These are phyloP conservation scores for Doryteuthis pealeii DNA, from an alignment of 1,140 invertebrate genomes.

Conservation along the genomic window DNA sequence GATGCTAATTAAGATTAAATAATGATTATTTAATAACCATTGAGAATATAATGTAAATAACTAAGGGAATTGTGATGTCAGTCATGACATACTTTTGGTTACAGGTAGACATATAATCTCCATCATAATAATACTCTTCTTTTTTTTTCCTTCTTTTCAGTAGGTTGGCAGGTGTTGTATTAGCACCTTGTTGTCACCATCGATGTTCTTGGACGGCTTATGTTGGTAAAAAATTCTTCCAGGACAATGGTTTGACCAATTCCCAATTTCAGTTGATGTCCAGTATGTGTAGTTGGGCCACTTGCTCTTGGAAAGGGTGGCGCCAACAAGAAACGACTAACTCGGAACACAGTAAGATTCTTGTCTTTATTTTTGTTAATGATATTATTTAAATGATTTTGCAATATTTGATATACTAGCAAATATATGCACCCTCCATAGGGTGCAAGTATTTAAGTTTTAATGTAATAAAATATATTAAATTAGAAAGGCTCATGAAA, in stretches of 20 bases:
- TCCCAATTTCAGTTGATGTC: conserved; percentile 76
- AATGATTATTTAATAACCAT: too few species aligned
- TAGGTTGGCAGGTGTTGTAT: conserved; percentile 65
- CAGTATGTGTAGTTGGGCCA: conserved; percentile 81
- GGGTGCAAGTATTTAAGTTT: too few species aligned
- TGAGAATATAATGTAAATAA: too few species aligned
- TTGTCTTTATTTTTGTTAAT: background rate
- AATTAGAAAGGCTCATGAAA: too few species aligned
- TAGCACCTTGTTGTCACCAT: conserved; percentile 89
- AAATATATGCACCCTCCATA: too few species aligned
- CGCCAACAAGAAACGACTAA: conserved; percentile 24
- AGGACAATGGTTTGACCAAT: conserved; percentile 64
- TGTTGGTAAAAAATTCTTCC: conserved; percentile 66
- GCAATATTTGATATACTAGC: too few species aligned
- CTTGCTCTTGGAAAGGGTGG: conserved; percentile 65
- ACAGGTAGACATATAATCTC: too few species aligned
- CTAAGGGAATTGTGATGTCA: too few species aligned
- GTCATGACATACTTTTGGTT: too few species aligned
- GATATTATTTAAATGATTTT: conserved; percentile 7
- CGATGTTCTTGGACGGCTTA: conserved; percentile 73
- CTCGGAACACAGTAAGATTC: background rate
- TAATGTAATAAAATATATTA: too few species aligned
- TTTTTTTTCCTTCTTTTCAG: background rate
- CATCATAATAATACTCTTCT: too few species aligned
- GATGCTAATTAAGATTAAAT: too few species aligned